phyloP scores from a whole-genome alignment of 2,888 invertebrate species.

The Eupithecia subfuscata region DNA sequence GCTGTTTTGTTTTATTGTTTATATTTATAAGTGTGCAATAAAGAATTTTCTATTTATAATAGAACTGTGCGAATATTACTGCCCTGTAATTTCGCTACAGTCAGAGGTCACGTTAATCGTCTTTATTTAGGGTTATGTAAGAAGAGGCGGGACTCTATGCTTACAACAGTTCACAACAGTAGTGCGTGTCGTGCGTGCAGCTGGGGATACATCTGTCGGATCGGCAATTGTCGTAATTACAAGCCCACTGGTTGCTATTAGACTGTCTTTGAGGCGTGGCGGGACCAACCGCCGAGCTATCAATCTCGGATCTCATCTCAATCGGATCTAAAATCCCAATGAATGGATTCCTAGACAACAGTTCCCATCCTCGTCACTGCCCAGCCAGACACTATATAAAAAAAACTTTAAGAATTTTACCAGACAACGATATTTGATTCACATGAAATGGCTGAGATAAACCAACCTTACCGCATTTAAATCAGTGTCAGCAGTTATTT shows the following conservation, averaged over 20 bases:
- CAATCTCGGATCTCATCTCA: background rate
- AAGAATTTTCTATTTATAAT: too few species aligned
- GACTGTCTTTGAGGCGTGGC: constrained; percentile 3
- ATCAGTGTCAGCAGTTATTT: constrained; percentile 7
- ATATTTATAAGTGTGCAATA: too few species aligned
- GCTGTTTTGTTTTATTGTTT: too few species aligned
- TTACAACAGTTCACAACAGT: background rate
- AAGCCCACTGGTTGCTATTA: constrained; percentile 5
- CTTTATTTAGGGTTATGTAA: background rate
- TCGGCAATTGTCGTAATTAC: constrained; percentile 34
- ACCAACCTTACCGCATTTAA: background rate
- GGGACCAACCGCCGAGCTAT: background rate
- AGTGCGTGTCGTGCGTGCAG: constrained; percentile 3
- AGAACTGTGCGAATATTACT: constrained; percentile 1
- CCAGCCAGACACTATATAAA: background rate
- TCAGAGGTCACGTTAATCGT: background rate
- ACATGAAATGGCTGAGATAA: background rate
- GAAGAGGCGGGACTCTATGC: background rate
- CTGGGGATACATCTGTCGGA: constrained; percentile 28
- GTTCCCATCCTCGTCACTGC: background rate
- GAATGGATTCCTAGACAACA: background rate
- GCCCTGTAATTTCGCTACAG: background rate
- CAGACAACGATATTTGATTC: too few species aligned
- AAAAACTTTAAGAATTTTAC: too few species aligned
- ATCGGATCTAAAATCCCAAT: background rate